Evolutionary conservation across 2,113 vertebrate species (phyloP), one percentile per base, ranked within the genome.

Genomic region (Echinops telfairi): DNA sequence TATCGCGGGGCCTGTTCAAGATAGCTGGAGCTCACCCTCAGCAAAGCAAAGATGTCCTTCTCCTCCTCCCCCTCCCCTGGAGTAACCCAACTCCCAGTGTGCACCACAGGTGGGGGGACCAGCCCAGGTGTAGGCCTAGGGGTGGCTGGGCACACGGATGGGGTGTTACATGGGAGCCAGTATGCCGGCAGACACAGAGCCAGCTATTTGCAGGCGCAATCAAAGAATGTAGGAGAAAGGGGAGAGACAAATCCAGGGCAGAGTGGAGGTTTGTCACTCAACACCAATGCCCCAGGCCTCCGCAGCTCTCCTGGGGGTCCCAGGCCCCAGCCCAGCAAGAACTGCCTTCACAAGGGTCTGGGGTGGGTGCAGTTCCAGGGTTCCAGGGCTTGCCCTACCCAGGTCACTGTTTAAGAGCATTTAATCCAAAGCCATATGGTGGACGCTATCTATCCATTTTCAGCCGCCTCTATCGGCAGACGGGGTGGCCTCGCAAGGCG

Each of bases 11-110:
- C 77, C 94, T 93, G 73, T 64, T 96, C 88, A 87, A 88, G 89
- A 97, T 4, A 19, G 94, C 95, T 82, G 73, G 7, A 38, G 94
- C 89, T 89, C 95, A 83, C 79, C 87, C 92, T 79, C 27, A 2
- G 62, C 57, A 95, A 97, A 97, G 86, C 86, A 36, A 98, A 96
- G 92, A 93, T 12, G 83, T 88, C 95, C 70, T 95, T 94, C 97
- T 90, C 78, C 70, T n/a, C 16, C 19, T 14, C 47, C 47, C 17
- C 60, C 22, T 62, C 16, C 16, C 60, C 16, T 20, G 60, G 71
- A 92, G 31, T 78, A 96, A 84, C 86, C 0, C 12, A 92, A 76
- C 70, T 20, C 1, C 20, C 76, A 47, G 92, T 31, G 94, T 77
- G 96, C 80, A 77, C 66, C 94, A 73, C 86, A 77, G 75, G 79